A percentile compares a stretch with the other conserved stretches of the same genome.
phyloP scores from a whole-genome alignment of 1,140 invertebrate genomes.

The Paracyclopina nana region DNA sequence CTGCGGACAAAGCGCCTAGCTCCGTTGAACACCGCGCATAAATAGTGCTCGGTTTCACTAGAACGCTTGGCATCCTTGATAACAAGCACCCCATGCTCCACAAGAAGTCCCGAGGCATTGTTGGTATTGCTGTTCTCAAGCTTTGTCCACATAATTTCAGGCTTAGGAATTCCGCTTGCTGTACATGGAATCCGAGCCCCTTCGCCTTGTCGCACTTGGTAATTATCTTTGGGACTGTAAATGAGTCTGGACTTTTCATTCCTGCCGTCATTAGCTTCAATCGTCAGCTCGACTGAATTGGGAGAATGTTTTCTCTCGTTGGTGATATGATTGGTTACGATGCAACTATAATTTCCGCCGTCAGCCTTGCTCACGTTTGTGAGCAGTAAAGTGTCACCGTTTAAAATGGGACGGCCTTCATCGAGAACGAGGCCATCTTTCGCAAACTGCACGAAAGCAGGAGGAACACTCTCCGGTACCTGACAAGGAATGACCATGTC shows the following conservation, averaged over 20 bases:
- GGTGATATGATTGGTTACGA: constrained; percentile 1
- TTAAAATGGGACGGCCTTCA: not conserved
- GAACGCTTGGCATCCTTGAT: constrained; percentile 7
- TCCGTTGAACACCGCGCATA: constrained; percentile 16
- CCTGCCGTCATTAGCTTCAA: not conserved
- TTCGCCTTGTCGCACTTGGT: not conserved
- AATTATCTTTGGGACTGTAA: constrained; percentile 3
- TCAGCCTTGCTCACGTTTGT: not conserved
- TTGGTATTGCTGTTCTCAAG: not conserved
- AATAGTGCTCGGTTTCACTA: constrained; percentile 17
- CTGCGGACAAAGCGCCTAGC: constrained; percentile 9
- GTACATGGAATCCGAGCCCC: not conserved
- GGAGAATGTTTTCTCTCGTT: constrained; percentile 2
- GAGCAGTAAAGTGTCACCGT: constrained; percentile 8
- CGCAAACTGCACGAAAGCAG: constrained; percentile 1
- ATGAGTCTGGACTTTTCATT: constrained; percentile 1
- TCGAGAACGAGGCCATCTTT: constrained; percentile 1
- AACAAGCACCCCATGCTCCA: constrained; percentile 13
- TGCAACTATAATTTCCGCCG: not conserved
- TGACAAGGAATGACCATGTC: constrained; percentile 4
- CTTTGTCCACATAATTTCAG: not conserved
- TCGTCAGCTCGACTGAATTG: not conserved
- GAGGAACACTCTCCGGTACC: not conserved
- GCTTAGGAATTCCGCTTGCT: not conserved
- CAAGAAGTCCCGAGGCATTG: too few relatives aligned